Evolutionary conservation across 2,113 vertebrate species (phyloP), one percentile per base, ranked within the genome.

Genomic region (Dolichotis patagonum): DNA sequence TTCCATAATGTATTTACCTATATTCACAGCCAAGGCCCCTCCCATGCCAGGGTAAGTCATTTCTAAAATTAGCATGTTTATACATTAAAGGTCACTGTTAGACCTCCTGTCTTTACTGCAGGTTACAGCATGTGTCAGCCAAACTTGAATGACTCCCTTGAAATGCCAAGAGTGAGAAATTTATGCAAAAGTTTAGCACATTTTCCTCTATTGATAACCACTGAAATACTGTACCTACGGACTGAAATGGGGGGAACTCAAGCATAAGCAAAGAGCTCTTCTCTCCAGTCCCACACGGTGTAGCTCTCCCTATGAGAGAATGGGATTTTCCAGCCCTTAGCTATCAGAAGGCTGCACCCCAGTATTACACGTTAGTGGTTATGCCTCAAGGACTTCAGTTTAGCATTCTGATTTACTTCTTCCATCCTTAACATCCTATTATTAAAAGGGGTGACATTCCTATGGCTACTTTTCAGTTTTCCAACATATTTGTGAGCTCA

Each of bases 121-220:
- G 30, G 38, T 75, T 77, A 85, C 8, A 52, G 63, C 38, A 83
- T 4, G 20, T 32, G 2, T 82, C 85, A 93, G 56, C 0, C 30
- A 19, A 85, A 85, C 90, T 80, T 96, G 71, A 83, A 63, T 88
- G 82, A 38, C 17, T 90, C 58, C 38, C 52, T 92, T 90, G 32
- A 94, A 91, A 93, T 89, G 65, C 46, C 49, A 52, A 69, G 38
- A 83, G 4, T 83, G 65, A 75, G 75, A 92, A 26, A 32, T 35
- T 35, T 16, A 67, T 19, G 69, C 20, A 52, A 43, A 86, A 90
- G 28, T 24, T 4, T 71, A 87, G 19, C 52, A 90, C 22, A 46
- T 16, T 75, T 89, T 62, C 19, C 11, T 69, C 90, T 83, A 56
- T 60, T 94, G 60, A 38, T 30, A 85, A 19, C 3, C 0, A 28